Evolutionary conservation across 2,113 vertebrate species (phyloP).

Genomic region (Paradoxurus hermaphroditus): DNA sequence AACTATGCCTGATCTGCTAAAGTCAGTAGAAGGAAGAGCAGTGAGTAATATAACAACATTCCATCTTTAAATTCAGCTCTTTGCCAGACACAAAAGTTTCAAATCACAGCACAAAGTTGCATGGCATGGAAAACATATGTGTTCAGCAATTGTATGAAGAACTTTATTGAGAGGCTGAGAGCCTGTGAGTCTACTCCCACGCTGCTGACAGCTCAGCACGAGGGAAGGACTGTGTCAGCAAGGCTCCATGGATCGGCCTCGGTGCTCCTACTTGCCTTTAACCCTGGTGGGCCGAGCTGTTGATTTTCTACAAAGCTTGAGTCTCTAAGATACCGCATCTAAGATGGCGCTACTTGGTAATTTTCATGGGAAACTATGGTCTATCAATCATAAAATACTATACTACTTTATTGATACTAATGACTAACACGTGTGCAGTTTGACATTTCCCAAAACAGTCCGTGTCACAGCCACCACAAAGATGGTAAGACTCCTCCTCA

Average conservation of each 20-base stretch:
- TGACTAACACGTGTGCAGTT: background rate
- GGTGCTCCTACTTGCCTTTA: background rate
- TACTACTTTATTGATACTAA: background rate
- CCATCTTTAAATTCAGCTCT: background rate
- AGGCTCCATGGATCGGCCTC: background rate
- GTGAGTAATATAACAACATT: background rate
- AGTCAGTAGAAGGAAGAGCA: background rate
- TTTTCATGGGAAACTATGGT: background rate
- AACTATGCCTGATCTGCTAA: background rate
- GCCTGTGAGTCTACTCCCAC: background rate
- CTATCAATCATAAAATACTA: background rate
- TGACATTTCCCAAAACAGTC: background rate
- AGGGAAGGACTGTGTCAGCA: background rate
- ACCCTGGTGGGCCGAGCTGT: background rate
- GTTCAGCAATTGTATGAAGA: background rate
- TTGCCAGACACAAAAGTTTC: background rate
- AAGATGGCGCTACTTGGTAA: background rate
- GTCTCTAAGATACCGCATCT: background rate
- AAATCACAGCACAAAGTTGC: background rate
- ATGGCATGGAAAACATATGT: conserved; percentile 34
- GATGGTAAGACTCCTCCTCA: background rate
- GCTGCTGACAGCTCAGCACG: background rate
- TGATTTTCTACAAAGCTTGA: background rate
- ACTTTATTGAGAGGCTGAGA: background rate
- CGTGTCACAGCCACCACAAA: background rate